Conservation (phyloP, 1,140 invertebrate genomes). For the Argopecten irradians region DNA sequence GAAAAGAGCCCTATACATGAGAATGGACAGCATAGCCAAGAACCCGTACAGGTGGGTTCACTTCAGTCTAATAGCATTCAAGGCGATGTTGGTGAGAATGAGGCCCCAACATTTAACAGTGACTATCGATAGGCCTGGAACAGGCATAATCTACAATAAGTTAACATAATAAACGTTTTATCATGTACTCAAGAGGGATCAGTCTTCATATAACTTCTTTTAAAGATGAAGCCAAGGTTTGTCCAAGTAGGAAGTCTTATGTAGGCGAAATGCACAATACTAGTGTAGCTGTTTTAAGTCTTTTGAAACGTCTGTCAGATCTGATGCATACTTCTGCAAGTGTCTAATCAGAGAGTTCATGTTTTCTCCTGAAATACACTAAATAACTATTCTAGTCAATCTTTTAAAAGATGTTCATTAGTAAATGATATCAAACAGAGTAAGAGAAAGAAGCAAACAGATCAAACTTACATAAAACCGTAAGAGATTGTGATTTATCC, state of each 20-base stretch:
- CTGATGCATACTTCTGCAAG: too few species aligned
- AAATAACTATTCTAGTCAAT: too few species aligned
- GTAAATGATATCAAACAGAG: too few species aligned
- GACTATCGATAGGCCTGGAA: constrained; percentile 42
- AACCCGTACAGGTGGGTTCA: constrained; percentile 49
- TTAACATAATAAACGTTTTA: background rate
- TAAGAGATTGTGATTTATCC: too few species aligned
- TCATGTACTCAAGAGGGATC: background rate
- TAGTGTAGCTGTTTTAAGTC: background rate
- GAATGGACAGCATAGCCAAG: constrained; percentile 5
- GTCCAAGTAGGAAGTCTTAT: background rate
- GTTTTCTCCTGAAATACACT: background rate
- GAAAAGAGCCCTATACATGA: constrained; percentile 21
- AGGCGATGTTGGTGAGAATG: constrained; percentile 28
- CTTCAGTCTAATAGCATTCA: constrained; percentile 57
- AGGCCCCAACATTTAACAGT: constrained; percentile 51
- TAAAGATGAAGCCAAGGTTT: constrained; percentile 1
- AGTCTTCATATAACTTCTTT: background rate
- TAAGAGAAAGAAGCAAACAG: too few species aligned
- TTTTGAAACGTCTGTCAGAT: too few species aligned
- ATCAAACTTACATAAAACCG: too few species aligned
- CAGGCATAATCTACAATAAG: background rate
- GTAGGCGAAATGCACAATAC: background rate
- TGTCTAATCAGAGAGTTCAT: too few species aligned
- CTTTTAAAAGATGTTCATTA: too few species aligned